Conservation (phyloP, 2,888 invertebrate species). For the Sarcophaga subvicina region DNA sequence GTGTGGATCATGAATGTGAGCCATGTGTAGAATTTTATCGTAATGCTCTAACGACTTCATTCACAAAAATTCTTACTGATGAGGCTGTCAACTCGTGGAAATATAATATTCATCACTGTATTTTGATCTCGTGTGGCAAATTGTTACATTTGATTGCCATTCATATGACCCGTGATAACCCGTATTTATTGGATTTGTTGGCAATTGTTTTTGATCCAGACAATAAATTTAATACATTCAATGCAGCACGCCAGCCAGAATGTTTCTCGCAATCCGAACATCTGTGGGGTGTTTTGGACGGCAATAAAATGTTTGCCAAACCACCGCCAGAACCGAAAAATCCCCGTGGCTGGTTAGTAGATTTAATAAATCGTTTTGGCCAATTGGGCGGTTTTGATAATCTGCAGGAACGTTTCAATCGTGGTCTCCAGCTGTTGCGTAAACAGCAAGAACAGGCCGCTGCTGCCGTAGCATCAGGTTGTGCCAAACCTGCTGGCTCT, state of each 20-base stretch:
- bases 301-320: constrained; percentile 85
- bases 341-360: constrained; percentile 97
- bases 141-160: constrained; percentile 95
- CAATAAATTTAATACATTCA: constrained; percentile 89
- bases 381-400: constrained; percentile 94
- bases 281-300: constrained; percentile 85
- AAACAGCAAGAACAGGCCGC: constrained; percentile 81
- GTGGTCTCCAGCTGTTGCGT: constrained; percentile 85
- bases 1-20: constrained; percentile 93
- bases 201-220: constrained; percentile 97
- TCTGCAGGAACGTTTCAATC: constrained; percentile 91
- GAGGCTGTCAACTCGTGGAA: constrained; percentile 99
- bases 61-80: constrained; percentile 97
- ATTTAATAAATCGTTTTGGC: constrained; percentile 97
- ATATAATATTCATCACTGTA: constrained; percentile 97
- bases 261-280: constrained; percentile 79
- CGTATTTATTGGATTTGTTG: constrained; percentile 94
- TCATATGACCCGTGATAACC: constrained; percentile 94
- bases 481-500: constrained; percentile 61
- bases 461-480: constrained; percentile 56
- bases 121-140: constrained; percentile 95
- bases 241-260: constrained; percentile 80
- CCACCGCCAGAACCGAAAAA: constrained; percentile 89
- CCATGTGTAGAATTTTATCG: constrained; percentile 97
- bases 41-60: constrained; percentile 96